Evolutionary conservation across 2,113 vertebrate genomes (phyloP).

Genomic region (Caretta caretta): DNA sequence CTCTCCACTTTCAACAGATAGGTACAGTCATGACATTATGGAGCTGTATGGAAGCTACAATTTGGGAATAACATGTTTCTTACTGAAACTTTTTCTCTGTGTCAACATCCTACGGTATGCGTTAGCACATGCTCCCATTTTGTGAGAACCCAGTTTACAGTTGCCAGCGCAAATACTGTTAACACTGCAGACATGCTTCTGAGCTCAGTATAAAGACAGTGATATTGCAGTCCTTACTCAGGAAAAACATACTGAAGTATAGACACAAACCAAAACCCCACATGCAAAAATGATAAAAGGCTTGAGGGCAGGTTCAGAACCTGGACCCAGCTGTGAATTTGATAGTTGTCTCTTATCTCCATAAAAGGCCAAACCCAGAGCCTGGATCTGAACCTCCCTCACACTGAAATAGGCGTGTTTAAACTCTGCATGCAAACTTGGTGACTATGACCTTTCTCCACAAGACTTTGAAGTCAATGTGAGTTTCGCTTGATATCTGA

Average conservation of each 20-base stretch:
- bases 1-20: not conserved
- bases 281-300: not conserved
- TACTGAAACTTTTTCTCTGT: not conserved
- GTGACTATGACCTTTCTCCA: not conserved
- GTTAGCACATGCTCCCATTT: not conserved
- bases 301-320: not conserved
- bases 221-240: not conserved
- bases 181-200: not conserved
- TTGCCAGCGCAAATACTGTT: not conserved
- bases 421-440: not conserved
- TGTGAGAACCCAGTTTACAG: not conserved
- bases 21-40: not conserved
- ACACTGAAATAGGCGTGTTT: not conserved
- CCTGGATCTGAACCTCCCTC: not conserved
- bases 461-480: not conserved
- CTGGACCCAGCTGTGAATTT: not conserved
- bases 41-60: not conserved
- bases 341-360: not conserved
- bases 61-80: fast-evolving
- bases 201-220: not conserved
- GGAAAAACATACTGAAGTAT: not conserved
- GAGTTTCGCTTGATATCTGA: not conserved
- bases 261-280: not conserved
- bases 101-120: not conserved
- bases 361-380: not conserved